Percentiles rank a stretch among this genome's conserved stretches.
These are phyloP conservation scores for Acrobeloides nanus DNA, from an alignment of 2,888 invertebrate genomes.

Conservation along the genomic window DNA sequence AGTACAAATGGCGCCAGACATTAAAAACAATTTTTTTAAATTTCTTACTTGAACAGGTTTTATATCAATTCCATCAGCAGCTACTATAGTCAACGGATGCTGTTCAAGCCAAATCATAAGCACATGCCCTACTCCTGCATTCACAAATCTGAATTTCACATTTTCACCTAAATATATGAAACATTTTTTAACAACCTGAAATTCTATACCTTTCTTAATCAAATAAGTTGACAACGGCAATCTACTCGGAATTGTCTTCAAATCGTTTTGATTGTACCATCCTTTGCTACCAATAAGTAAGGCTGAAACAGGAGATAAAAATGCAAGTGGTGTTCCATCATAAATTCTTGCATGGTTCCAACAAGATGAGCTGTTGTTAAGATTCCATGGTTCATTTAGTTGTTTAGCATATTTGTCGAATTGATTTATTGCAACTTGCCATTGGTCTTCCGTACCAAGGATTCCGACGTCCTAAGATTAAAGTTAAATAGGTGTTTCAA, in stretches of 20 bases:
- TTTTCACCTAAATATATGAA: conserved; percentile 11
- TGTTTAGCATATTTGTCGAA: conserved; percentile 22
- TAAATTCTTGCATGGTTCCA: too few relatives aligned
- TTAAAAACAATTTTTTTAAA: neutral
- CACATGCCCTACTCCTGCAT: conserved; percentile 45
- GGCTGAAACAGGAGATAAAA: conserved; percentile 33
- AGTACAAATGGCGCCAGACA: conserved; percentile 1
- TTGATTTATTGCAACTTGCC: too few relatives aligned
- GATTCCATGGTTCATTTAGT: conserved; percentile 31
- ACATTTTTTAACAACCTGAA: too few relatives aligned
- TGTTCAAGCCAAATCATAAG: conserved; percentile 41
- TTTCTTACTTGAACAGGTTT: conserved; percentile 25
- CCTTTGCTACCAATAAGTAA: conserved; percentile 38
- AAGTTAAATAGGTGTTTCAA: too few relatives aligned
- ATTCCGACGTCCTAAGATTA: too few relatives aligned
- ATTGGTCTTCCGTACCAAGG: too few relatives aligned
- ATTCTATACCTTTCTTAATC: conserved; percentile 26
- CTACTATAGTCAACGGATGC: conserved; percentile 37
- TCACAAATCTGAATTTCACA: conserved; percentile 30
- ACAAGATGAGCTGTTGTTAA: conserved; percentile 28
- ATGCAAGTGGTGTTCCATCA: conserved; percentile 42
- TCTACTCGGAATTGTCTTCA: conserved; percentile 25
- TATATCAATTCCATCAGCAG: conserved; percentile 44
- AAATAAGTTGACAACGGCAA: conserved; percentile 38
- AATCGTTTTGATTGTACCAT: conserved; percentile 39